phyloP scores from a whole-genome alignment of 2,797 vertebrate genomes.

The Microcaecilia unicolor region DNA sequence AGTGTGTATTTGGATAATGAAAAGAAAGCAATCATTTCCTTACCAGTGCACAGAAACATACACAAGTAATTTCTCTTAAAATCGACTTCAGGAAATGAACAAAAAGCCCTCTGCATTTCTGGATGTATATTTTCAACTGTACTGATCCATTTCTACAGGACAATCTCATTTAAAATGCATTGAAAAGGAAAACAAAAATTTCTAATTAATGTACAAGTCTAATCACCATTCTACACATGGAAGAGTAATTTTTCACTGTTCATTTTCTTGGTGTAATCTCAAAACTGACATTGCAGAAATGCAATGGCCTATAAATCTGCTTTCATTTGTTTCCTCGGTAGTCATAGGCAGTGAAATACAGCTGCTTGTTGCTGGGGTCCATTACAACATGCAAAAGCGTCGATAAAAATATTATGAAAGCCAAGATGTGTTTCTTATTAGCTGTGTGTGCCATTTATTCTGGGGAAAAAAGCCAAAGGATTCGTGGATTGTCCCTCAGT shows the following conservation, averaged over 20 bases:
- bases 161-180: conserved; percentile 65
- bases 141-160: conserved; percentile 35
- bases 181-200: conserved; percentile 64
- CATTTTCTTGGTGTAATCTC: conserved; percentile 72
- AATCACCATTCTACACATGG: conserved; percentile 76
- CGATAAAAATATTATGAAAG: conserved; percentile 68
- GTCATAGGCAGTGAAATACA: conserved; percentile 66
- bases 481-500: conserved; percentile 50
- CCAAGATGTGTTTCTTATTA: conserved; percentile 54
- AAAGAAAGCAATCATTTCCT: conserved; percentile 4
- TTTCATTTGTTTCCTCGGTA: conserved; percentile 72
- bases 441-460: conserved; percentile 53
- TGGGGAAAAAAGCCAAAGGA: conserved; percentile 51
- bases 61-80: no score
- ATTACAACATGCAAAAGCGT: conserved; percentile 63
- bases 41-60: conserved; percentile 17
- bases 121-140: conserved; percentile 22
- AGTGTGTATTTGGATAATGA: conserved; percentile 12
- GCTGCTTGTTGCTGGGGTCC: conserved; percentile 56
- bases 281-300: conserved; percentile 67
- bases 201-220: conserved; percentile 79
- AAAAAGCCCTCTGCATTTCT: no score
- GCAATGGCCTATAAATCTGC: conserved; percentile 68
- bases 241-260: conserved; percentile 75
- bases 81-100: no score